Evolutionary conservation across 1,140 invertebrate genomes (phyloP).

Genomic region (Drosophila elegans): DNA sequence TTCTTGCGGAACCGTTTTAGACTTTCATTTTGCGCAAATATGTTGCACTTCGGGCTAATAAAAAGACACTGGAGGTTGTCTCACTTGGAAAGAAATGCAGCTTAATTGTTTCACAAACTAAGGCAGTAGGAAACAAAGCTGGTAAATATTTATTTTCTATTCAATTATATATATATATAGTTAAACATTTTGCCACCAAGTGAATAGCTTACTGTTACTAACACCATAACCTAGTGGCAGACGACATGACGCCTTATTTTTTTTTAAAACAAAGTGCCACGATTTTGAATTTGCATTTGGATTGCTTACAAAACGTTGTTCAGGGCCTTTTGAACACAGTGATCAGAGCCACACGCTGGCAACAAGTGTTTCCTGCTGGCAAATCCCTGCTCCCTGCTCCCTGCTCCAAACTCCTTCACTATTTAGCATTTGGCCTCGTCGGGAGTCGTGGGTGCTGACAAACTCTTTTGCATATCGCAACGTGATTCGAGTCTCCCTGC

Average conservation of each 20-base stretch:
- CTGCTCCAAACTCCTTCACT: neutral
- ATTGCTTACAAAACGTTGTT: slow-evolving; percentile 45
- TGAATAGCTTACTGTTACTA: neutral
- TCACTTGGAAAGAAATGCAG: neutral
- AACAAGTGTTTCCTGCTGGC: slow-evolving; percentile 58
- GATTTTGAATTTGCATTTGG: slow-evolving; percentile 66
- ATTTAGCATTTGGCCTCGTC: slow-evolving; percentile 10
- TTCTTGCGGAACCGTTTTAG: neutral
- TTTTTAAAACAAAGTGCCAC: slow-evolving; percentile 7
- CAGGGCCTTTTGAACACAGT: slow-evolving; percentile 30
- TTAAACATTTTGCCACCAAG: too few species aligned
- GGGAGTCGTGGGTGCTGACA: slow-evolving; percentile 22
- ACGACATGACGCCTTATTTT: slow-evolving; percentile 9
- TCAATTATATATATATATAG: too few species aligned
- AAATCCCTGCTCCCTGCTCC: slow-evolving; percentile 19
- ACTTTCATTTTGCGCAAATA: slow-evolving; percentile 20
- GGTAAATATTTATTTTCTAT: neutral
- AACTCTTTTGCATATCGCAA: slow-evolving; percentile 68
- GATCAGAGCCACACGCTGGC: slow-evolving; percentile 70
- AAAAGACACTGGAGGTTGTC: slow-evolving; percentile 7
- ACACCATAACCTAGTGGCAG: neutral
- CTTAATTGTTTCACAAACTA: slow-evolving; percentile 1
- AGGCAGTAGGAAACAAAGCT: neutral
- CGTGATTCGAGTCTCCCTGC: slow-evolving; percentile 53
- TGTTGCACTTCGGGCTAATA: slow-evolving; percentile 25